phyloP scores from a whole-genome alignment of 2,888 invertebrate species.

The Asteroscopus sphinx region DNA sequence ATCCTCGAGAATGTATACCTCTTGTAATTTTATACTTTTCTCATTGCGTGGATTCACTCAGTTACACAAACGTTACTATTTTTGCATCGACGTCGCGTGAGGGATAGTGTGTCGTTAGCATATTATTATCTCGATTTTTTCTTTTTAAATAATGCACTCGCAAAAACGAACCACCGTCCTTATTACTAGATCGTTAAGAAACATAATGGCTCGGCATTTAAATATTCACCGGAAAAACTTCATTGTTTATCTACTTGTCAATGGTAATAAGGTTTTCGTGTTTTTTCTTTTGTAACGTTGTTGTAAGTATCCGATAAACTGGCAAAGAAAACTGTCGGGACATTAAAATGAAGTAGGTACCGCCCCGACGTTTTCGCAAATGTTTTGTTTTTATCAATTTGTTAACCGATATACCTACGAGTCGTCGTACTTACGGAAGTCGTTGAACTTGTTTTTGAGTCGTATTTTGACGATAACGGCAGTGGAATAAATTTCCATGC shows the following conservation, averaged over 20 bases:
- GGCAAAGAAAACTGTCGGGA: constrained; percentile 30
- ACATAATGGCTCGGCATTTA: constrained; percentile 28
- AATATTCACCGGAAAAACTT: constrained; percentile 21
- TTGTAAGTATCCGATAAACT: constrained; percentile 54
- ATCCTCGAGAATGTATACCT: constrained; percentile 29
- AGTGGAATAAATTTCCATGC: constrained; percentile 53
- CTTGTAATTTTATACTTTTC: constrained; percentile 62
- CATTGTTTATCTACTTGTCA: constrained; percentile 57
- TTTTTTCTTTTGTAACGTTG: constrained; percentile 35
- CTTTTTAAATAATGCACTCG: constrained; percentile 42
- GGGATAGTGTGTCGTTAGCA: constrained; percentile 70
- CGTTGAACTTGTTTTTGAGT: constrained; percentile 50
- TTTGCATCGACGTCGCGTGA: constrained; percentile 77
- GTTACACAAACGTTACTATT: constrained; percentile 65
- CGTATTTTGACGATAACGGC: constrained; percentile 47
- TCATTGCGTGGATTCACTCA: constrained; percentile 75
- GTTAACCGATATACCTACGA: constrained; percentile 33
- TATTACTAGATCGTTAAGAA: constrained; percentile 40
- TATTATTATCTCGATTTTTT: constrained; percentile 68
- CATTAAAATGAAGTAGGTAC: constrained; percentile 36
- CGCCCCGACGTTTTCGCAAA: constrained; percentile 23
- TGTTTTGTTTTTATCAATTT: constrained; percentile 52
- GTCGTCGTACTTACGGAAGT: constrained; percentile 59
- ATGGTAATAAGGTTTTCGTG: constrained; percentile 60
- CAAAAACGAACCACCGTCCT: constrained; percentile 24